These are phyloP conservation scores for Pycnomerus fuliginosus DNA, from an alignment of 2,888 invertebrate genomes.

Conservation along the genomic window DNA sequence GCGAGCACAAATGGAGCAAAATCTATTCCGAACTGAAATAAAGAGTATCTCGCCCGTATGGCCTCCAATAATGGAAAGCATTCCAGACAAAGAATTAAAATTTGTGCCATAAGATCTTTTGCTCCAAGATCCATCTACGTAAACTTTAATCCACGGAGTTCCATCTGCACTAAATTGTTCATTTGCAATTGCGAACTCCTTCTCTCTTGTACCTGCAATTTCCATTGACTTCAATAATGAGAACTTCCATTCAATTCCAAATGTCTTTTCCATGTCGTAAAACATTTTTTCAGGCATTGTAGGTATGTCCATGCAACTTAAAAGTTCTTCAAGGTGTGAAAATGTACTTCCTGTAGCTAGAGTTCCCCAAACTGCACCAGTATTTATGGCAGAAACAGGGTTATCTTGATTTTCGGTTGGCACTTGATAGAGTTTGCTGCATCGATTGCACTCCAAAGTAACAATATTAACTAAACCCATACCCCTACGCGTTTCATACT, in stretches of 20 bases:
- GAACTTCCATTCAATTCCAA: conserved; percentile 1
- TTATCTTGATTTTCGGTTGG: conserved; percentile 13
- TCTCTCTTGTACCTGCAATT: background rate
- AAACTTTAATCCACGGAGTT: conserved; percentile 29
- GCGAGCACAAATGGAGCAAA: conserved; percentile 27
- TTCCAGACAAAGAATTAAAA: conserved; percentile 29
- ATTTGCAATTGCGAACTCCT: background rate
- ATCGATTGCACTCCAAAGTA: background rate
- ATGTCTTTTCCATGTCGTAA: conserved; percentile 6
- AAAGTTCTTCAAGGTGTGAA: conserved; percentile 3
- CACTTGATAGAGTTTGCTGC: background rate
- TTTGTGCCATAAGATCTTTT: conserved; percentile 30
- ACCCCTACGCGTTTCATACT: background rate
- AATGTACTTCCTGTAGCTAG: conserved; percentile 9
- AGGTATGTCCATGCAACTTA: conserved; percentile 11
- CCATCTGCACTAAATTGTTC: background rate
- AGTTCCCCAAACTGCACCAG: conserved; percentile 12
- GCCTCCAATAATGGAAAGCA: conserved; percentile 27
- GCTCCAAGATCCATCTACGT: conserved; percentile 32
- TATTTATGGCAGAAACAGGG: conserved; percentile 5
- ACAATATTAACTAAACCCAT: background rate
- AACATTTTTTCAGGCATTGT: conserved; percentile 5
- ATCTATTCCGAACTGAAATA: conserved; percentile 29
- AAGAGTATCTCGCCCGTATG: conserved; percentile 25
- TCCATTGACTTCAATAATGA: conserved; percentile 4